Conservation (phyloP, 2,888 invertebrate genomes). For the Anoncus sp. region DNA sequence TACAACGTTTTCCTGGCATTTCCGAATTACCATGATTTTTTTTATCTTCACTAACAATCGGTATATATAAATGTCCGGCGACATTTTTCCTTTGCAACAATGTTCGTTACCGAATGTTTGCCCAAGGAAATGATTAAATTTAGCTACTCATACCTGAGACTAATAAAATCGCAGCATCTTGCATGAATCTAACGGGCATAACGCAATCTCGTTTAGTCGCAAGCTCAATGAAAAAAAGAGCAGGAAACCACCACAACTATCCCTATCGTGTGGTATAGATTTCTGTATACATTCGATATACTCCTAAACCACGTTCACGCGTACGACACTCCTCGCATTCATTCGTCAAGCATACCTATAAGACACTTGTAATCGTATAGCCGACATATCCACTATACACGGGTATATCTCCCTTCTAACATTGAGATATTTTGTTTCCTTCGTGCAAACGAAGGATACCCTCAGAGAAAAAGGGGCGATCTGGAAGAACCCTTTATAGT, state of each 20-base stretch:
- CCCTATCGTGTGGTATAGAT: background rate
- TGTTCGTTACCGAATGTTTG: background rate
- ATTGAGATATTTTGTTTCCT: constrained; percentile 17
- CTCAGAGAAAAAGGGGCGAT: background rate
- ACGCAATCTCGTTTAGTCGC: background rate
- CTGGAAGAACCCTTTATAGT: background rate
- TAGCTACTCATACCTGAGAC: no score
- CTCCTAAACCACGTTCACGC: constrained; percentile 20
- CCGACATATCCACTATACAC: background rate
- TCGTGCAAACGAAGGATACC: background rate
- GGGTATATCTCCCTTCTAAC: constrained; percentile 8
- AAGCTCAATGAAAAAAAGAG: background rate
- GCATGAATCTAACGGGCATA: no score
- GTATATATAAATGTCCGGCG: no score
- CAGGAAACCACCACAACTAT: background rate
- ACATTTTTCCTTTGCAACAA: background rate
- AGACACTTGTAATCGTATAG: constrained; percentile 44
- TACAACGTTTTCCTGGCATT: no score
- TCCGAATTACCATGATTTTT: background rate
- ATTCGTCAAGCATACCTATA: constrained; percentile 20
- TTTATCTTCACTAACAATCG: background rate
- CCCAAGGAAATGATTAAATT: no score
- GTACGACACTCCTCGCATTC: background rate
- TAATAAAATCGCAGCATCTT: no score
- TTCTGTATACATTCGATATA: constrained; percentile 40